phyloP scores from a whole-genome alignment of 2,113 vertebrate species.

The Ahaetulla prasina region DNA sequence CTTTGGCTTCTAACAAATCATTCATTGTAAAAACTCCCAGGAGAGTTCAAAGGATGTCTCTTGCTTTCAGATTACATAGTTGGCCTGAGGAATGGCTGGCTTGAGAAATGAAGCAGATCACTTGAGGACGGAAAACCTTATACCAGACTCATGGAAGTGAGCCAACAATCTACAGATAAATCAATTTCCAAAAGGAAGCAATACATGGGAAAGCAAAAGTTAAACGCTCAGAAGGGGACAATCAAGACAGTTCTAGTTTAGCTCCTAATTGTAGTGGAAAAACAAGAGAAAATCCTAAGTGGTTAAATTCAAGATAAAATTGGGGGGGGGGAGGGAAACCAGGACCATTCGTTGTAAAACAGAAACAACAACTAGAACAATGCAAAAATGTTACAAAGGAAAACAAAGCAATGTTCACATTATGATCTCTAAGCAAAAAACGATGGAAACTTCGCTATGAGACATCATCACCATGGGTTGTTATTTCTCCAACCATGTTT shows the following conservation, averaged over 20 bases:
- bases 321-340: background rate
- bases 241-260: background rate
- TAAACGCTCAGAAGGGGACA: background rate
- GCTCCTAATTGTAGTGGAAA: background rate
- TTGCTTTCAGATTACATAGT: background rate
- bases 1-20: background rate
- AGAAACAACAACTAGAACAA: rapidly evolving
- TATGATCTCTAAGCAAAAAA: conserved; percentile 32
- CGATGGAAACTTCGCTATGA: conserved; percentile 12
- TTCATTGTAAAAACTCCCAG: background rate
- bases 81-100: background rate
- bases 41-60: background rate
- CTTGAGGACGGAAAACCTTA: background rate
- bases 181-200: background rate
- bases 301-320: background rate
- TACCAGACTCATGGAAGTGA: background rate
- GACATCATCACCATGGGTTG: conserved; percentile 17
- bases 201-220: background rate
- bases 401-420: conserved; percentile 6
- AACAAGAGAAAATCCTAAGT: background rate
- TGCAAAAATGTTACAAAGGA: background rate
- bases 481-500: conserved; percentile 26
- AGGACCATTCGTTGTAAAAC: background rate
- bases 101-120: background rate
- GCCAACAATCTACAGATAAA: background rate